phyloP scores from a whole-genome alignment of 1,140 invertebrate species.

The Hylyphantes graminicola region DNA sequence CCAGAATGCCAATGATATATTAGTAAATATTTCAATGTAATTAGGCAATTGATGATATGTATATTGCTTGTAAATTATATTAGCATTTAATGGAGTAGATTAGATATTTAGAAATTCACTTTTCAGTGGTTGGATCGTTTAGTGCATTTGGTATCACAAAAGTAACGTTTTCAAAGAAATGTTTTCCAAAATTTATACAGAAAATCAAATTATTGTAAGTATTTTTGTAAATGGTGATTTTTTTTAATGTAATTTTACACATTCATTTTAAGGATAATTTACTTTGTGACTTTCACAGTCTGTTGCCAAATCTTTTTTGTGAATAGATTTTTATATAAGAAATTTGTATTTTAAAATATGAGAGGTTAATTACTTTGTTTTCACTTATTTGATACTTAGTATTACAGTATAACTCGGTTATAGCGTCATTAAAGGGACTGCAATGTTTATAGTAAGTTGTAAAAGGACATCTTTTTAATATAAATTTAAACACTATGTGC shows the following conservation, averaged over 20 bases:
- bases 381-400: too few species aligned
- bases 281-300: neutral
- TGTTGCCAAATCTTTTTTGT: constrained; percentile 13
- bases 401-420: too few species aligned
- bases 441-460: too few species aligned
- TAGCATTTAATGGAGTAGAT: constrained; percentile 17
- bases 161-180: constrained; percentile 20
- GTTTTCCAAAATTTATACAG: constrained; percentile 13
- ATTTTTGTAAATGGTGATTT: constrained; percentile 40
- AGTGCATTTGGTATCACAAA: neutral
- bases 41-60: constrained; percentile 2
- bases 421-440: too few species aligned
- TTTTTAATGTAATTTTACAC: constrained; percentile 18
- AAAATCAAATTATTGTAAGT: constrained; percentile 9
- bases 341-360: neutral
- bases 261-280: constrained; percentile 9
- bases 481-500: too few species aligned
- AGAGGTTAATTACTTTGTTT: neutral
- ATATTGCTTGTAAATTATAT: constrained; percentile 1
- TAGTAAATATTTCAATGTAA: constrained; percentile 16
- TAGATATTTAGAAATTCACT: constrained; percentile 13
- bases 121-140: neutral
- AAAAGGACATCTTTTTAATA: too few species aligned
- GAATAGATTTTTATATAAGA: neutral
- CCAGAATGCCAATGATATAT: constrained; percentile 12